A percentile compares a stretch with the other conserved stretches of the same genome.
Evolutionary conservation across 2,113 vertebrate species (phyloP).

Genomic region (Dendrocopos noguchii): DNA sequence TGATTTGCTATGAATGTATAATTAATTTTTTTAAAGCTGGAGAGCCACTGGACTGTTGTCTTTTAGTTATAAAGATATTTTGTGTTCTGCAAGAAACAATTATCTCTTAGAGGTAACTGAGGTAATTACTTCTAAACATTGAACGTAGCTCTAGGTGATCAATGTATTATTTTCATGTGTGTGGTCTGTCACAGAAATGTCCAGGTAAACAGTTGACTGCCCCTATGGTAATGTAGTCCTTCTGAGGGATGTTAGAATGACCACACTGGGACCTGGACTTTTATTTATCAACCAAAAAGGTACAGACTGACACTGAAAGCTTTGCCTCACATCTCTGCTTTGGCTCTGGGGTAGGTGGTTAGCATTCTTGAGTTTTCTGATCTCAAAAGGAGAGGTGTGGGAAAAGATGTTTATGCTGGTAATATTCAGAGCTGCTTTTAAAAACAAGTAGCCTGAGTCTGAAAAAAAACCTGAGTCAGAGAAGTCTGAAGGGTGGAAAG

Average conservation of each 20-base stretch:
- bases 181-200: neutral
- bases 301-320: neutral
- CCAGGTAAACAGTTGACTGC: neutral
- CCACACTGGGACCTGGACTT: neutral
- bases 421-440: neutral
- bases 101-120: neutral
- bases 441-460: neutral
- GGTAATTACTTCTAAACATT: neutral
- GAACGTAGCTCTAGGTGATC: neutral
- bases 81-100: neutral
- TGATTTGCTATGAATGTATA: neutral
- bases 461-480: neutral
- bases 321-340: neutral
- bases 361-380: neutral
- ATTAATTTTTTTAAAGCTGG: neutral
- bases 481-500: neutral
- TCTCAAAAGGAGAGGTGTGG: neutral
- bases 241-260: neutral
- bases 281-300: neutral
- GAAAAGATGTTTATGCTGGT: neutral
- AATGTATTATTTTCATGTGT: neutral
- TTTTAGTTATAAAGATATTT: neutral
- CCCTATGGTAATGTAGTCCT: neutral
- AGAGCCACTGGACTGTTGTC: neutral
- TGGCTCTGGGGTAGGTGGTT: neutral